Base-by-base conservation (phyloP, 1,140 invertebrate species). In the Scylla paramamosain region DNA sequence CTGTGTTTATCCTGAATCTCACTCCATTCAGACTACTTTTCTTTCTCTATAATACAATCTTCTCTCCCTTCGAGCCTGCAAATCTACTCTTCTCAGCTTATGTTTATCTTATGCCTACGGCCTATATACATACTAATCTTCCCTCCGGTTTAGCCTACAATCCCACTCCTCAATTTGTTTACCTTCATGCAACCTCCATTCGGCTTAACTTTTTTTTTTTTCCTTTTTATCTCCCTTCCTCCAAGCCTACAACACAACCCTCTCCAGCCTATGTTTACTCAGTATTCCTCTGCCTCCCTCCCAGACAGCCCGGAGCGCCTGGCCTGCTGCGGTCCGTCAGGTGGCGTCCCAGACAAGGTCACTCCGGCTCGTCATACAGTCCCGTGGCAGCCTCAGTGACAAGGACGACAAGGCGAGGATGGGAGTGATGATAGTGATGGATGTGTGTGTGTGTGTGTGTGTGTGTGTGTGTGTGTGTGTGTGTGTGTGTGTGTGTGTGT, bases 391-490 rank as follows among this genome's bases (percentile, higher is more conserved):
- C 67, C n/a, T 77, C n/a, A n/a, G 67, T 25, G 67, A n/a, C 20
- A 77, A 77, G n/a, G 67, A 77, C 67, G 67, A 8, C 25, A 20
- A n/a, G 16, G 8, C n/a, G 67, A 77, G n/a, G 67, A 77, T n/a
- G 20, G 6, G 6, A n/a, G 67, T 77, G 67, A 20, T 7, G 12
- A 20, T 77, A n/a, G 12, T 12, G 16, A 20, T 77, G n/a, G 16
- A 20, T 77, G 20, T 25, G 67, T 77, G 67, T 67, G 59, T 20
- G 59, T 10, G 59, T 20, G 59, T 20, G 59, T 10, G 59, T 67
- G 59, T 67, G 59, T 67, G 59, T 67, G 59, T 67, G 59, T 67
- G 59, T 67, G 59, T 67, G 59, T 67, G 59, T 67, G 59, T 67
- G 59, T 67, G 59, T 67, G 59, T 67, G 59, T 67, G 59, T 67